Percentiles rank a stretch among this genome's conserved stretches.
phyloP scores from a whole-genome alignment of 2,113 vertebrate genomes.

The Pterocles burchelli region DNA sequence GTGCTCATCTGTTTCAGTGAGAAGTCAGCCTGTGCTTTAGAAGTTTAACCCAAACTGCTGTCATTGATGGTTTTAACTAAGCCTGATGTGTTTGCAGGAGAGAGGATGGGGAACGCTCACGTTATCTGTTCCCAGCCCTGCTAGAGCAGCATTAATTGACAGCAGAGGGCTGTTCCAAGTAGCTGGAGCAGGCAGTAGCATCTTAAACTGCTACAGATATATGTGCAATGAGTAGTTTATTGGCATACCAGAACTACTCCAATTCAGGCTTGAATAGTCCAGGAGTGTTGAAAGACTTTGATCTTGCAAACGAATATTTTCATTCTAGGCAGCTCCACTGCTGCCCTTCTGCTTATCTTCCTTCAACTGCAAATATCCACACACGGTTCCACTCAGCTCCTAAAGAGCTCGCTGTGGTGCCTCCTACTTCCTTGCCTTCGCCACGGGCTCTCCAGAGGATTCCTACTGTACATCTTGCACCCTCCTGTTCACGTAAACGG shows the following conservation, averaged over 20 bases:
- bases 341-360: neutral
- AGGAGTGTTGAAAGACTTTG: neutral
- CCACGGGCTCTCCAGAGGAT: neutral
- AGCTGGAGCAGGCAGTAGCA: neutral
- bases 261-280: neutral
- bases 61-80: neutral
- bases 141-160: neutral
- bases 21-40: neutral
- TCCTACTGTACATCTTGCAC: neutral
- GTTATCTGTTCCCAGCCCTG: neutral
- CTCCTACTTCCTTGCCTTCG: neutral
- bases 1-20: neutral
- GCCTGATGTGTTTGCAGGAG: neutral
- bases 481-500: neutral
- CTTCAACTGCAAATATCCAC: neutral
- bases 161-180: neutral
- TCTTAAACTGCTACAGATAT: neutral
- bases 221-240: neutral
- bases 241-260: neutral
- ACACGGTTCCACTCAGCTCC: rapidly evolving
- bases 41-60: neutral
- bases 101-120: neutral
- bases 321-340: neutral
- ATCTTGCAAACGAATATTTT: neutral
- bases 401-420: neutral